These are phyloP conservation scores for Ichneumon xanthorius DNA, from an alignment of 2,888 invertebrate genomes.

Conservation along the genomic window DNA sequence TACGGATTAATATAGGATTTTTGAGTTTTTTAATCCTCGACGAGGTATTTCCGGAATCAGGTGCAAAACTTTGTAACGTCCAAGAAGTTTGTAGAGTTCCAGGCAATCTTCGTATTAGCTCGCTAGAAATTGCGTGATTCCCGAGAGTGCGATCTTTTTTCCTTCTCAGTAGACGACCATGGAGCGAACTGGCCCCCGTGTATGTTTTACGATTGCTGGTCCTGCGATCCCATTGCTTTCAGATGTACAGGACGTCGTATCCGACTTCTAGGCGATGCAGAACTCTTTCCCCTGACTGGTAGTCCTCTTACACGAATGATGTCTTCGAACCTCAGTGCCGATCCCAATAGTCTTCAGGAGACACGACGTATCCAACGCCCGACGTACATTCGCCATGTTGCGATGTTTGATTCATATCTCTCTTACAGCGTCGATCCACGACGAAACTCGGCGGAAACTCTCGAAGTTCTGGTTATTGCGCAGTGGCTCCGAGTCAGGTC, in stretches of 20 bases:
- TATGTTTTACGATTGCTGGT: not conserved
- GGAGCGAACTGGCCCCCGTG: not conserved
- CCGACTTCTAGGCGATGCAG: not conserved
- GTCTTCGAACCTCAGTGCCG: not conserved
- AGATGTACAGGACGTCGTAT: not conserved
- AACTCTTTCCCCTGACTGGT: slow-evolving; percentile 8
- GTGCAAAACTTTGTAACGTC: slow-evolving; percentile 12
- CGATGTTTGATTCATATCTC: slow-evolving; percentile 20
- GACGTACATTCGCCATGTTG: slow-evolving; percentile 59
- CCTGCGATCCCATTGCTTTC: not conserved
- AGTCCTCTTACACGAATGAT: slow-evolving; percentile 9
- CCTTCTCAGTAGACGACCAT: not conserved
- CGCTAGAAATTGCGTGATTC: not conserved
- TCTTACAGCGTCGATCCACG: not conserved
- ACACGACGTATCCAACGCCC: slow-evolving; percentile 49
- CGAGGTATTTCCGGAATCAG: slow-evolving; percentile 8
- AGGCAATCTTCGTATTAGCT: not conserved
- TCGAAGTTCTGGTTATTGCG: slow-evolving; percentile 18
- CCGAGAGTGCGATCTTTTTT: not conserved
- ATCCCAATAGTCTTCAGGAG: slow-evolving; percentile 1
- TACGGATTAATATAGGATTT: slow-evolving; percentile 7
- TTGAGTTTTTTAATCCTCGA: not conserved
- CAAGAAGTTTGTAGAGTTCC: not conserved
- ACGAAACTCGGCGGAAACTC: slow-evolving; percentile 5
- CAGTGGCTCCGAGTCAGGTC: not conserved